Evolutionary conservation across 2,797 vertebrate species (phyloP), one percentile per base, ranked within the genome.

Genomic region (Sandelia bainsii): DNA sequence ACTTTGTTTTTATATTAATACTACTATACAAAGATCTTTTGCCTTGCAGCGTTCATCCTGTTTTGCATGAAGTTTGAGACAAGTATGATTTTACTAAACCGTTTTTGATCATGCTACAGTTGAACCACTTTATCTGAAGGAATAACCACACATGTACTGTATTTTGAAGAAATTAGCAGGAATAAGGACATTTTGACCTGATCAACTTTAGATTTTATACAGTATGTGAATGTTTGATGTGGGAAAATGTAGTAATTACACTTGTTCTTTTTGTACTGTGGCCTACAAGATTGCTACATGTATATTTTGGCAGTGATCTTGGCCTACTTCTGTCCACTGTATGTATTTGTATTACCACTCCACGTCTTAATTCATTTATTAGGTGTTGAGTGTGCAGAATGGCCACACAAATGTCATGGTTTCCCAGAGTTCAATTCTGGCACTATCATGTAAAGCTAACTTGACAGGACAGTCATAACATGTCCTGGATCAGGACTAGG

Each of bases 1-100:
- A 27, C 12, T 75, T 51, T 60, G 25, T 71, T 58, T 58, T 3
- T 53, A 23, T 13, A 19, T 3, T 20, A 65, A 56, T 67, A 17
- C 16, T 10, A 20, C 46, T 48, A 10, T 20, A 10, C 9, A 2
- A 11, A 1, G 56, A 37, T 0, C 25, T 22, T 62, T 29, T 13
- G 3, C 11, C 29, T 56, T 7, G 6, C 29, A 49, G 8, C 1
- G 5, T 57, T 27, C 1, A 4, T 40, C 0, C 2, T 50, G 53
- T 59, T 84, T 80, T 83, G 13, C 77, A 81, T 79, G 23, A 52
- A 17, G 42, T 68, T 32, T 70, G 32, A 75, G 60, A 48, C 17
- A 54, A 59, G 0, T 46, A 37, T 16, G 62, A 83, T 82, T 27
- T 83, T 69, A 81, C 3, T 59, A 49, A 51, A 65, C 49, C 1